Conservation (phyloP, 1,140 invertebrate species). For the Magallana angulata region DNA sequence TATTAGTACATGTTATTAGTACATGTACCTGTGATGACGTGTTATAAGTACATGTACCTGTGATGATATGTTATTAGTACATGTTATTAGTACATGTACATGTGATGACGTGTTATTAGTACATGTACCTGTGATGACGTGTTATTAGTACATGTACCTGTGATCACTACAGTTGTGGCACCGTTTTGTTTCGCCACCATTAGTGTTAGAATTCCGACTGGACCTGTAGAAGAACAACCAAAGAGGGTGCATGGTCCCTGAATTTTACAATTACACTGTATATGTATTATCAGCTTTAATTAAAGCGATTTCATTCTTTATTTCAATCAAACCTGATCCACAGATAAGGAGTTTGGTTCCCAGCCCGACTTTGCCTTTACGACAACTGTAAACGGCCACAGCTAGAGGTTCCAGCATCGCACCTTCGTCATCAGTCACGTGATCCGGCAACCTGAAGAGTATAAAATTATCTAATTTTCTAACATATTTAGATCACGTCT, state of each 20-base stretch:
- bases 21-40: too few species aligned
- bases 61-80: too few species aligned
- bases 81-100: too few species aligned
- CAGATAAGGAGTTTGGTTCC: constrained; percentile 90
- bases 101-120: too few species aligned
- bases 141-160: too few species aligned
- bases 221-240: constrained; percentile 81
- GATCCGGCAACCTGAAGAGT: constrained; percentile 86
- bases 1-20: too few species aligned
- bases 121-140: too few species aligned
- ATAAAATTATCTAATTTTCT: too few species aligned
- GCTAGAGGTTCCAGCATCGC: constrained; percentile 94
- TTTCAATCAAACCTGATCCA: constrained; percentile 83
- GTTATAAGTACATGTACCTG: too few species aligned
- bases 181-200: constrained; percentile 93
- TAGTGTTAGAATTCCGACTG: constrained; percentile 92
- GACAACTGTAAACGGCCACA: constrained; percentile 94
- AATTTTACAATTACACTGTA: not conserved
- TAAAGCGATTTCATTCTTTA: not conserved
- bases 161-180: constrained; percentile 87
- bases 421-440: constrained; percentile 94
- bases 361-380: constrained; percentile 86
- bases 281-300: not conserved
- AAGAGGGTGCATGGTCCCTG: too few species aligned
- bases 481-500: too few species aligned